phyloP scores from a whole-genome alignment of 2,113 vertebrate genomes.

The Monopterus albus region DNA sequence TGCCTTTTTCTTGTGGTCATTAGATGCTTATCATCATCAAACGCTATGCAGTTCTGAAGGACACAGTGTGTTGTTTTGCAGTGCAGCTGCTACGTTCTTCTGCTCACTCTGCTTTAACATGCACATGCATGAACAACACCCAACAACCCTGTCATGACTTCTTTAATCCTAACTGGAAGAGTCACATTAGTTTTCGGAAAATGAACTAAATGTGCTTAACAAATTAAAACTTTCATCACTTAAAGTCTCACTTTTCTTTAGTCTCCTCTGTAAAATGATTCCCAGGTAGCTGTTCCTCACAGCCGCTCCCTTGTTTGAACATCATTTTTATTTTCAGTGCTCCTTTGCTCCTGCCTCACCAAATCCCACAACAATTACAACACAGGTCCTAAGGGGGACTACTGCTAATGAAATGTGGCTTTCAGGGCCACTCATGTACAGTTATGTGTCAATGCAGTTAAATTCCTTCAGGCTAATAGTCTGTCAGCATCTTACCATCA shows the following conservation, averaged over 20 bases:
- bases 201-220: conserved; percentile 39
- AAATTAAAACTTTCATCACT: conserved; percentile 55
- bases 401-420: conserved; percentile 71
- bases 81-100: conserved; percentile 11
- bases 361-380: conserved; percentile 76
- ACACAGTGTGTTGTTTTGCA: conserved; percentile 10
- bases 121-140: not conserved
- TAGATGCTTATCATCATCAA: conserved; percentile 47
- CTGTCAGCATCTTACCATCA: conserved; percentile 15
- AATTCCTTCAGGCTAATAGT: conserved; percentile 52
- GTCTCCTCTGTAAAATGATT: conserved; percentile 10
- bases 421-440: conserved; percentile 52
- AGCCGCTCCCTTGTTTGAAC: conserved; percentile 74
- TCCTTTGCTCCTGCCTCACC: conserved; percentile 51
- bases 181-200: conserved; percentile 35
- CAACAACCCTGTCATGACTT: conserved; percentile 17
- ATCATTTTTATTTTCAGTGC: conserved; percentile 73
- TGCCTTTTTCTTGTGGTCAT: conserved; percentile 42
- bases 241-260: conserved; percentile 2
- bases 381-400: conserved; percentile 52
- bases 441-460: conserved; percentile 42
- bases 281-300: conserved; percentile 62
- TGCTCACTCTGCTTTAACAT: not conserved
- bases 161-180: conserved; percentile 45
- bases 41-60: conserved; percentile 22